Evolutionary conservation across 2,797 vertebrate genomes (phyloP).

Genomic region (Acanthis flammea): DNA sequence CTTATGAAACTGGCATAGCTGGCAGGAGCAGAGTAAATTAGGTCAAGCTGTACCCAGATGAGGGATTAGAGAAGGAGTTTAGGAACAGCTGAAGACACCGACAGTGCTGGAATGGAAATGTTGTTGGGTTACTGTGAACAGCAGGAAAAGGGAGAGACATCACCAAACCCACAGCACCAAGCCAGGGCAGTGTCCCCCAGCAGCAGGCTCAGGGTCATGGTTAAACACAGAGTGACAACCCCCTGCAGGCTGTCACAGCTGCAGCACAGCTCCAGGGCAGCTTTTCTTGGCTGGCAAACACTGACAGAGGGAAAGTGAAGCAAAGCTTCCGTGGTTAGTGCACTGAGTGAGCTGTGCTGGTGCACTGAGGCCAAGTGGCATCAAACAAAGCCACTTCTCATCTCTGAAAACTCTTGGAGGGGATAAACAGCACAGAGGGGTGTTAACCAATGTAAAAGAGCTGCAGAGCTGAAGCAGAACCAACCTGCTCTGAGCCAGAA

Average conservation of each 20-base stretch:
- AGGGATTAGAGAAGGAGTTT: slow-evolving; percentile 23
- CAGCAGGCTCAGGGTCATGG: not conserved
- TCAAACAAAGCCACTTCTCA: not conserved
- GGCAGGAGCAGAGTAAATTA: not conserved
- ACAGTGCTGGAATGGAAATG: not conserved
- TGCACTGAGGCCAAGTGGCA: not conserved
- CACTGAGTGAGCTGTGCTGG: not conserved
- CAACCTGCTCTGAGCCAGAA: not conserved
- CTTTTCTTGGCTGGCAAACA: not conserved
- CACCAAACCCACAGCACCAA: accelerated
- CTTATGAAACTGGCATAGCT: not conserved
- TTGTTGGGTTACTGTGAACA: not conserved
- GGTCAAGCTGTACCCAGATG: slow-evolving; percentile 45
- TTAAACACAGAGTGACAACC: not conserved
- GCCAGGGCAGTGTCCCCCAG: not conserved
- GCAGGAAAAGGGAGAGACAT: not conserved
- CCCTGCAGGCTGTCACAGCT: not conserved
- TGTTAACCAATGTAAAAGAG: not conserved
- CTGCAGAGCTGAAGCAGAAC: not conserved
- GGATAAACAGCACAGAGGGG: not conserved
- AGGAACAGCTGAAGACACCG: not conserved
- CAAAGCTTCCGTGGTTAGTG: accelerated
- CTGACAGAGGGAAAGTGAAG: not conserved
- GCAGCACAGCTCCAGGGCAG: not conserved
- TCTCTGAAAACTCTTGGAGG: not conserved